phyloP scores from a whole-genome alignment of 35 echinoderm and acorn worm species.

The Acanthaster planci region DNA sequence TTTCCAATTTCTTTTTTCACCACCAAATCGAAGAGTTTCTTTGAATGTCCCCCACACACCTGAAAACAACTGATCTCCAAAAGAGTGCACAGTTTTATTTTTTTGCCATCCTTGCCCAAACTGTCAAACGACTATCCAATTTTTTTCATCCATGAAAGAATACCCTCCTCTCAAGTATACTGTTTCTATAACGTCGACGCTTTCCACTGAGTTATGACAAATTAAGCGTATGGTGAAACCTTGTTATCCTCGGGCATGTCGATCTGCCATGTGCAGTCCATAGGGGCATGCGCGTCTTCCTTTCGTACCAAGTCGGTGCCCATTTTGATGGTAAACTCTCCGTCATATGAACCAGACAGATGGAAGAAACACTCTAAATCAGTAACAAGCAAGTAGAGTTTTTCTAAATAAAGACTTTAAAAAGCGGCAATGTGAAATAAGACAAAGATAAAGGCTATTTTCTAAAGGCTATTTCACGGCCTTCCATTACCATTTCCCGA shows the following conservation, averaged over 20 bases:
- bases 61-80: too few species aligned
- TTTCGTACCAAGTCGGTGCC: constrained; percentile 13
- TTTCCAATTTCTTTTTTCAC: too few species aligned
- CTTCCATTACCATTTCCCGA: too few species aligned
- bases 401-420: not conserved
- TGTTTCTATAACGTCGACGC: not conserved
- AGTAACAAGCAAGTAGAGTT: too few species aligned
- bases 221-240: constrained; percentile 18
- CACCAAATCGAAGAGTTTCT: too few species aligned
- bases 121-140: not conserved
- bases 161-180: not conserved
- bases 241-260: constrained; percentile 63
- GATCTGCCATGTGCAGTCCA: constrained; percentile 89
- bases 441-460: too few species aligned
- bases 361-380: constrained; percentile 41
- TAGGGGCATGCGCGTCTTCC: constrained; percentile 10
- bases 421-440: not conserved
- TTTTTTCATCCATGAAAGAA: not conserved
- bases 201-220: not conserved
- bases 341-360: constrained; percentile 22
- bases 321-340: constrained; percentile 7
- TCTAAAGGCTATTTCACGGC: too few species aligned
- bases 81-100: too few species aligned
- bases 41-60: too few species aligned
- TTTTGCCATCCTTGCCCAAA: not conserved